Conservation (phyloP, 2,797 vertebrate genomes). For the Iguana delicatissima region DNA sequence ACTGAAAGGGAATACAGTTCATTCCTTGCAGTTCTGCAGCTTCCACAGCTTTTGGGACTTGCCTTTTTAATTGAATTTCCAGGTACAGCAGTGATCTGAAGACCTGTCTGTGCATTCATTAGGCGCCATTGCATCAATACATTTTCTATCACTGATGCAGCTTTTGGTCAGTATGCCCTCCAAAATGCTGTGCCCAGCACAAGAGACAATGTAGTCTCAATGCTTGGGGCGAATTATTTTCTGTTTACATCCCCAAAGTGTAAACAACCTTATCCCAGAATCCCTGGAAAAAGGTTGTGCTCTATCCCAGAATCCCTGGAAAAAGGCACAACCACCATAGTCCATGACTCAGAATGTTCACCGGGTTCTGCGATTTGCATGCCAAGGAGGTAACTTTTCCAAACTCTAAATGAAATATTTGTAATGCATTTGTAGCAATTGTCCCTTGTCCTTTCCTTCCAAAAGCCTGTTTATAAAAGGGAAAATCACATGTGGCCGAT, state of each 20-base stretch:
- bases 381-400: too few relatives aligned
- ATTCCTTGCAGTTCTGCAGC: background rate
- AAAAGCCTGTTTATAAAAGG: slow-evolving; percentile 49
- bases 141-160: background rate
- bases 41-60: background rate
- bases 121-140: background rate
- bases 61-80: background rate
- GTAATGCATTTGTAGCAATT: background rate
- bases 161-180: background rate
- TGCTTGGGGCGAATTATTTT: background rate
- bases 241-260: background rate
- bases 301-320: background rate
- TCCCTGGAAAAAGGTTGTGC: background rate
- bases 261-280: background rate
- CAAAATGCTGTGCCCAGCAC: background rate
- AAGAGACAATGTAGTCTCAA: background rate
- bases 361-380: too few relatives aligned
- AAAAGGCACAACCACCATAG: background rate
- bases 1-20: background rate
- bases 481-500: slow-evolving; percentile 37
- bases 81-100: background rate
- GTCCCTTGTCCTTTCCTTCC: slow-evolving; percentile 38
- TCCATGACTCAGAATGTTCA: too few relatives aligned
- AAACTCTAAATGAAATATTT: background rate
- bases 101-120: background rate